Conservation (phyloP, 2,888 invertebrate genomes). For the Xestoiulus laeticollis region DNA sequence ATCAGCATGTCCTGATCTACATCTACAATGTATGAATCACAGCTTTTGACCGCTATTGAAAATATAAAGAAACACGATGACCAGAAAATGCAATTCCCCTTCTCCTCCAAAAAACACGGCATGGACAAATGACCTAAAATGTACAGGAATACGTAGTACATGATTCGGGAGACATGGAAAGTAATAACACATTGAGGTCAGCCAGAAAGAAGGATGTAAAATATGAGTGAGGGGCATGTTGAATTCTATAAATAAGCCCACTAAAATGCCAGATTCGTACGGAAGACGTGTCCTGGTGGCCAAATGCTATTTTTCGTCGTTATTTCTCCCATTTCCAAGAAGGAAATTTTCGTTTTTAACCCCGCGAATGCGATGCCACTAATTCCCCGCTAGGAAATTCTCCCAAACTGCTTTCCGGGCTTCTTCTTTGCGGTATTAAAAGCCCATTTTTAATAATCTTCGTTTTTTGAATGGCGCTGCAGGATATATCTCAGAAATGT, state of each 20-base stretch:
- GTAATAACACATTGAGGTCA: constrained; percentile 23
- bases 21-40: too few species aligned
- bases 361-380: neutral
- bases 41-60: too few species aligned
- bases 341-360: neutral
- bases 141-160: neutral
- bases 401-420: neutral
- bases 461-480: constrained; percentile 34
- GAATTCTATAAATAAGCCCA: constrained; percentile 36
- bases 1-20: too few species aligned
- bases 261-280: constrained; percentile 35
- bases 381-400: neutral
- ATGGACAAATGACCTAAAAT: neutral
- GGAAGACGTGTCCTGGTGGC: constrained; percentile 41
- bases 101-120: neutral
- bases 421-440: constrained; percentile 33
- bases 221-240: neutral
- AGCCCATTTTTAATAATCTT: constrained; percentile 41
- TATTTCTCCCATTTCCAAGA: neutral
- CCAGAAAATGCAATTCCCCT: neutral
- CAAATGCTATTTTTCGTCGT: constrained; percentile 28
- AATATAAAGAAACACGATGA: too few species aligned
- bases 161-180: neutral
- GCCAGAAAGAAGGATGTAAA: neutral
- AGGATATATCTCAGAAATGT: constrained; percentile 39